Evolutionary conservation across 2,888 invertebrate genomes (phyloP), one percentile per base, ranked within the genome.

Genomic region (Andrena flavipes): DNA sequence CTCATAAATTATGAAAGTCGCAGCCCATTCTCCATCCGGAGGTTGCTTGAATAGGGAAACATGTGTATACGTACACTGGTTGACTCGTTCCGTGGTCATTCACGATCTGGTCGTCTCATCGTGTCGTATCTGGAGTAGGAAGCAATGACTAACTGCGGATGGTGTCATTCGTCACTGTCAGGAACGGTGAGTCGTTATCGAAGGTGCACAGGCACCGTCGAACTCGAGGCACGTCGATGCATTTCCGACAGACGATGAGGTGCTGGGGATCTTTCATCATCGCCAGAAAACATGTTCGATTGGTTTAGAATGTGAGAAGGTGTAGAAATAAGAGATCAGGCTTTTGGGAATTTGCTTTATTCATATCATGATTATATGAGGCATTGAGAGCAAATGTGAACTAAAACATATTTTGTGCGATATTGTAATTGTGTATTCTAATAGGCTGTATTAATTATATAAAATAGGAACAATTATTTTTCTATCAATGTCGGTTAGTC

Each of bases 81-180:
- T 20, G 0, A 48, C n/a, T 13, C 7, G n/a, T 48, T 35, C 8
- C 10, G 59, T 29, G 42, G 62, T 23, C 16, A 33, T 8, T 60
- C 42, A 42, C 59, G n/a, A 7, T 26, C 64, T 42, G 16, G 30
- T 65, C 59, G n/a, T 26, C 35, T 13, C 48, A 10, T 62, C 30
- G 42, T 23, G 30, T 10, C 51, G n/a, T 63, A 8, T n/a, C 20
- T 10, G 59, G 13, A 35, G 30, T 13, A n/a, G 56, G 56, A 60
- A 60, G 70, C 13, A 68, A 63, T 56, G 68, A 64, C 56, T 20
- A 26, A 51, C 42, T 7, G 54, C 48, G n/a, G 42, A 29, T 33
- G 26, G 49, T 23, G 54, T 82, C 68, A 75, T 82, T 78, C 75
- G 72, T 84, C 84, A 84, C 49, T 78, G 84, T 72, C 82, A 63